Base-by-base conservation (phyloP, 2,888 invertebrate genomes). In the Willowsia nigromaculata region DNA sequence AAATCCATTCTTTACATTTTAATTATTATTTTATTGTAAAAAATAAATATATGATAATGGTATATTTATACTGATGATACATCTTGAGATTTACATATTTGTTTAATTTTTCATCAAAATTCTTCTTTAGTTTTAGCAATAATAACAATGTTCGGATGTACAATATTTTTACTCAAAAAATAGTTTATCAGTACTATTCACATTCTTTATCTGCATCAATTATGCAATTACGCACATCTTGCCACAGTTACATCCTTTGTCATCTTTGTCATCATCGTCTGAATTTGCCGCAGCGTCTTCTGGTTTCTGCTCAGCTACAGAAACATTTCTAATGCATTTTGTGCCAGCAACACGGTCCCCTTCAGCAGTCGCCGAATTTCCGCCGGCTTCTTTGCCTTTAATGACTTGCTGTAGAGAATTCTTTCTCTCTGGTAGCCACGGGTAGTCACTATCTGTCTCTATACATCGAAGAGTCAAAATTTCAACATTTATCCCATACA, bases 161-260 rank as follows among this genome's bases (percentile, higher is more conserved):
- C n/a, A n/a, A n/a, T n/a, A n/a, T n/a, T n/a, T n/a, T n/a, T n/a
- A n/a, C n/a, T n/a, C n/a, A n/a, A n/a, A n/a, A n/a, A n/a, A n/a
- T n/a, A n/a, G n/a, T n/a, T n/a, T n/a, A n/a, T n/a, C n/a, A n/a
- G n/a, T n/a, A n/a, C n/a, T n/a, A 50, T 50, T 50, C 50, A 9
- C 40, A 40, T 40, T 6, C 3, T 11, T 50, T 11, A 50, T 50
- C 50, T 76, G 5, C 47, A 62, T 62, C 22, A 7, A 59, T 84
- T 37, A 71, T 22, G 37, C 11, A 56, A 84, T 85, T 0, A 65
- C 43, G n/a, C 84, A 85, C 78, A 84, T 33, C 53, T 76, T 85
- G n/a, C 71, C 85, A 50, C 85, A 85, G 18, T 22, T 76, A 71
- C 85, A 85, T 18, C 82, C 82, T 13, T 53, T 22, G 5, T 27